Evolutionary conservation across 2,888 invertebrate species (phyloP).

Genomic region (Drosophila merina): DNA sequence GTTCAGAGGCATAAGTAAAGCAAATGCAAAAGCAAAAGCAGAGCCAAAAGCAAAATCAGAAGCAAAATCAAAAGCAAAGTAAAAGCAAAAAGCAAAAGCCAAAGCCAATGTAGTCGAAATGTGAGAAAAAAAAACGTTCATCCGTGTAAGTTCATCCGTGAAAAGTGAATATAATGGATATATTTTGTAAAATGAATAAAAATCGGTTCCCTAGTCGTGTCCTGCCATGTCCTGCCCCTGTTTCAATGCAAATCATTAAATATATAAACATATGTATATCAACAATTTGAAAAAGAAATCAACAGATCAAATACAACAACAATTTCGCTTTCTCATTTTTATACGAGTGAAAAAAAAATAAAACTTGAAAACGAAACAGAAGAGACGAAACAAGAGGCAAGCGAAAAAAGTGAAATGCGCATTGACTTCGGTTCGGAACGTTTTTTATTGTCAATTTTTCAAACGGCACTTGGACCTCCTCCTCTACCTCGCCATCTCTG

Average conservation of each 20-base stretch:
- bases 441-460: conserved; percentile 63
- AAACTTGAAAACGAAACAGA: conserved; percentile 31
- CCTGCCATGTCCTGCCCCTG: conserved; percentile 23
- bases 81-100: conserved; percentile 26
- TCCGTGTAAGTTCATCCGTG: conserved; percentile 31
- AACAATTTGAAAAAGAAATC: conserved; percentile 49
- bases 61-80: conserved; percentile 27
- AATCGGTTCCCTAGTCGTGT: conserved; percentile 8
- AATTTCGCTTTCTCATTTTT: conserved; percentile 66
- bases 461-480: conserved; percentile 68
- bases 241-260: conserved; percentile 67
- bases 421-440: conserved; percentile 62
- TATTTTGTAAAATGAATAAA: conserved; percentile 7
- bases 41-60: conserved; percentile 28
- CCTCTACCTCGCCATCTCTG: conserved; percentile 40
- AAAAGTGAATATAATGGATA: conserved; percentile 30
- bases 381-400: conserved; percentile 36
- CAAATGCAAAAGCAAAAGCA: conserved; percentile 43
- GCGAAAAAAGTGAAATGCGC: conserved; percentile 74
- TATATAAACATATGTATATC: neutral
- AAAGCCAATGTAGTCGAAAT: conserved; percentile 28
- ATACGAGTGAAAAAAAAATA: conserved; percentile 34
- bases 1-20: conserved; percentile 47
- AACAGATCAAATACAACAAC: conserved; percentile 55
- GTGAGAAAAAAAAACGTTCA: conserved; percentile 16